Conservation (phyloP, 2,888 invertebrate genomes). For the Ashinkailepas kermadecensis region DNA sequence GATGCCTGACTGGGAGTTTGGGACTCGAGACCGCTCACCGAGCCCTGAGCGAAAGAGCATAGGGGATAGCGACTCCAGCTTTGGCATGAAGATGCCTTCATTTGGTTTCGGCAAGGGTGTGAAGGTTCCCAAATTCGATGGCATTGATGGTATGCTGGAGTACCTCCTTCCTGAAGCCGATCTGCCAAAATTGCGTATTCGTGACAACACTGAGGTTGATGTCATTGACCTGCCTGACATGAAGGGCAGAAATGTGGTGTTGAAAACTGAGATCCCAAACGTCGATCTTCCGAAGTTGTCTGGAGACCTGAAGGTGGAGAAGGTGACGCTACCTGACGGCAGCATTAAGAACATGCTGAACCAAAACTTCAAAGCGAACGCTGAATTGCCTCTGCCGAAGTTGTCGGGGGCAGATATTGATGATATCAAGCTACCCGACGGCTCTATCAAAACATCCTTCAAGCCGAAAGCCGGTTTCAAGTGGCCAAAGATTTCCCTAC, state of each 20-base stretch:
- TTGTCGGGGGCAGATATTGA: not conserved
- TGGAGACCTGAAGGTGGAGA: not conserved
- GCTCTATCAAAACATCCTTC: not conserved
- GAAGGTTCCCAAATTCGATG: too few relatives aligned
- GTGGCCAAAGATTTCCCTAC: not conserved
- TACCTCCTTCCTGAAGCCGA: too few relatives aligned
- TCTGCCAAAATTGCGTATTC: too few relatives aligned
- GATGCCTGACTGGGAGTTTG: not conserved
- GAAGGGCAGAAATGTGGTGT: too few relatives aligned
- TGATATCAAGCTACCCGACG: not conserved
- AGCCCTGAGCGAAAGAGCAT: too few relatives aligned
- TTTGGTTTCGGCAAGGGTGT: too few relatives aligned
- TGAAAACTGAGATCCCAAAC: too few relatives aligned
- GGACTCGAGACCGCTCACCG: not conserved
- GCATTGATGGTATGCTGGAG: too few relatives aligned
- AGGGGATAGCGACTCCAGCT: too few relatives aligned
- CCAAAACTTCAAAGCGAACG: not conserved
- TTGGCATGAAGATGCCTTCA: too few relatives aligned
- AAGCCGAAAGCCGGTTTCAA: not conserved
- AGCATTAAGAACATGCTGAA: not conserved
- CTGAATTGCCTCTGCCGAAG: not conserved
- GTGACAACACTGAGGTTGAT: too few relatives aligned
- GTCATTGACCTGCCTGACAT: too few relatives aligned
- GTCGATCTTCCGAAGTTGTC: not conserved
- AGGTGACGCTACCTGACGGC: not conserved